A percentile compares a stretch with the other conserved stretches of the same genome.
These are phyloP conservation scores for Desmophyllum pertusum DNA, from an alignment of 92 coral and sea anemone species.

Conservation along the genomic window DNA sequence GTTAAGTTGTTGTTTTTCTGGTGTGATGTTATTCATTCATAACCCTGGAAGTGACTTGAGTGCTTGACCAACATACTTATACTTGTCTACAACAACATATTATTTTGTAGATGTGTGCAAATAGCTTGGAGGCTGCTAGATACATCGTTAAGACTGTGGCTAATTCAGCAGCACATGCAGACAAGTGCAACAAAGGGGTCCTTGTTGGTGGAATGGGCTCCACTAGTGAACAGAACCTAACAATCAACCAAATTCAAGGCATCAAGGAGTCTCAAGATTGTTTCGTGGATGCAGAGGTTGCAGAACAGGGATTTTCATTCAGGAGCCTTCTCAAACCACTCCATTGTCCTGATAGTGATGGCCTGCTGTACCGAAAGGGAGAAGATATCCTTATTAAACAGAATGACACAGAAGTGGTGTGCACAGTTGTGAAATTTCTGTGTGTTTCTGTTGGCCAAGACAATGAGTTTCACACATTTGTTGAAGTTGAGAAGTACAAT, in stretches of 20 bases:
- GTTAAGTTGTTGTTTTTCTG: no score
- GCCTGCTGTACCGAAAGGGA: constrained; percentile 24
- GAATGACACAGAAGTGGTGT: constrained; percentile 9
- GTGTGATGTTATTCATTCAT: no score
- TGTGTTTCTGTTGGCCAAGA: constrained; percentile 23
- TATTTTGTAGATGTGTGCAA: constrained; percentile 61
- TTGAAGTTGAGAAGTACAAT: constrained; percentile 5
- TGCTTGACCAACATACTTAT: background rate
- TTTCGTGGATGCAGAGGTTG: constrained; percentile 3
- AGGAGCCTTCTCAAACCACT: constrained; percentile 26
- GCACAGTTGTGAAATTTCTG: background rate
- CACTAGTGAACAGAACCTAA: constrained; percentile 15
- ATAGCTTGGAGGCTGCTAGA: constrained; percentile 50
- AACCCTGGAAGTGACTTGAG: no score
- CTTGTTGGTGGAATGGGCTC: constrained; percentile 62
- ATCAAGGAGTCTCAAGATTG: constrained; percentile 9
- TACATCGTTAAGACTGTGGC: constrained; percentile 37
- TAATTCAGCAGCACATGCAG: constrained; percentile 24
- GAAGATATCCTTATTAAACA: constrained; percentile 14
- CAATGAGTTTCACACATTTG: constrained; percentile 14
- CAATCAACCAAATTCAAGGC: background rate
- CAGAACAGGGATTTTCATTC: constrained; percentile 14
- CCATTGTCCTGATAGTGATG: background rate
- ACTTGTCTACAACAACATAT: background rate
- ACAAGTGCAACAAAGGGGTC: constrained; percentile 48